Conservation (phyloP, 37 sponge, comb jelly and placozoan species). For the Petrosia ficiformis region DNA sequence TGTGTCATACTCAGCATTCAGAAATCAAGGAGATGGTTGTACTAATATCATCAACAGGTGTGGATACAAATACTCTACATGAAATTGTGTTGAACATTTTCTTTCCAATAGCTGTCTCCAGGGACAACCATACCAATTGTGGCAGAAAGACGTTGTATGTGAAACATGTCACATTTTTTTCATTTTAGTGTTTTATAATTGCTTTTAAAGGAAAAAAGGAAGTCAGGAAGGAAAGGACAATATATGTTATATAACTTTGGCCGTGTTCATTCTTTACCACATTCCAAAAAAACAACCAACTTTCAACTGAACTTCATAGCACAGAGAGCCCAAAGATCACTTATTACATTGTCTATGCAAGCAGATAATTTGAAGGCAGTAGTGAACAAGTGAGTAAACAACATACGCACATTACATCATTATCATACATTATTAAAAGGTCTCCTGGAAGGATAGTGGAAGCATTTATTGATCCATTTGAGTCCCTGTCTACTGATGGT, state of each 20-base stretch:
- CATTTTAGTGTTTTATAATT: not conserved
- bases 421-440: not conserved
- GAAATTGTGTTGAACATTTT: not conserved
- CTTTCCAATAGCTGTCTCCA: constrained; percentile 50
- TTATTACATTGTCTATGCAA: constrained; percentile 56
- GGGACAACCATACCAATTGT: constrained; percentile 64
- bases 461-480: constrained; percentile 67
- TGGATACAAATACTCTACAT: not conserved
- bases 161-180: no score
- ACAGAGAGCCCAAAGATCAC: constrained; percentile 18
- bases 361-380: constrained; percentile 66
- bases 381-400: constrained; percentile 10
- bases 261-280: constrained; percentile 25
- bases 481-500: constrained; percentile 66
- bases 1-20: constrained; percentile 58
- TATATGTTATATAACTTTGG: constrained; percentile 74
- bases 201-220: constrained; percentile 19
- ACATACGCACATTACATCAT: not conserved
- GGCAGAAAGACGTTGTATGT: constrained; percentile 56
- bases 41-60: constrained; percentile 32
- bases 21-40: constrained; percentile 50
- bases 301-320: constrained; percentile 61
- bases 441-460: constrained; percentile 80
- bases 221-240: constrained; percentile 22
- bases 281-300: constrained; percentile 15